Conservation (phyloP, 2,113 vertebrate species). For the Hyperopisus bebe region DNA sequence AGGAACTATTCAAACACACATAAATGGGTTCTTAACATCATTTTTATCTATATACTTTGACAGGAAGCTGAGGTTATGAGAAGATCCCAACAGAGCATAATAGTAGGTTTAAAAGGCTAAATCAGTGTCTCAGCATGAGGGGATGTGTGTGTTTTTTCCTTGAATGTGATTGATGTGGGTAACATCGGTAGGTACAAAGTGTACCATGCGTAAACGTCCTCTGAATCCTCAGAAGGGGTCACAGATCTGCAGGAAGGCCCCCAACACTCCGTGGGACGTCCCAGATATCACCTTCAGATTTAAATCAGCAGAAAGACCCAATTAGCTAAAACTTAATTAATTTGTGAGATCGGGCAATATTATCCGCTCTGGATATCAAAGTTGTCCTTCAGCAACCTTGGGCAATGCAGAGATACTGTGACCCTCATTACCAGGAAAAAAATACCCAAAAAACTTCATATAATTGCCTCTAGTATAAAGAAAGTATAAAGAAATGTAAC, state of each 20-base stretch:
- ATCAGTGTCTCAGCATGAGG: background rate
- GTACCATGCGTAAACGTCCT: background rate
- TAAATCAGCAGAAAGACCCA: background rate
- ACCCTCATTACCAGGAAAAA: background rate
- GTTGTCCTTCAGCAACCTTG: background rate
- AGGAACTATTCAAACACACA: background rate
- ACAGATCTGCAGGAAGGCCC: background rate
- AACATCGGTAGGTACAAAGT: background rate
- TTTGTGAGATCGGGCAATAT: background rate
- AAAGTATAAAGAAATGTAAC: background rate
- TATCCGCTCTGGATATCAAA: background rate
- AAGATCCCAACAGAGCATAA: background rate
- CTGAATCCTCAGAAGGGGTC: background rate
- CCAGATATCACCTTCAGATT: conserved; percentile 1
- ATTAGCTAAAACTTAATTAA: background rate
- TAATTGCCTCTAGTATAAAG: background rate
- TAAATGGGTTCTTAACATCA: background rate
- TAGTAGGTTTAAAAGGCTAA: background rate
- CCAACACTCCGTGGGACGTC: background rate
- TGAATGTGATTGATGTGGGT: background rate
- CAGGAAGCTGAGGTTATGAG: background rate
- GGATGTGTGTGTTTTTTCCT: background rate
- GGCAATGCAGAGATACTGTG: background rate
- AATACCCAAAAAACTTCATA: background rate
- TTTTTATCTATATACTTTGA: background rate